Conservation (phyloP, 2,113 vertebrate genomes). For the Tetrax tetrax region DNA sequence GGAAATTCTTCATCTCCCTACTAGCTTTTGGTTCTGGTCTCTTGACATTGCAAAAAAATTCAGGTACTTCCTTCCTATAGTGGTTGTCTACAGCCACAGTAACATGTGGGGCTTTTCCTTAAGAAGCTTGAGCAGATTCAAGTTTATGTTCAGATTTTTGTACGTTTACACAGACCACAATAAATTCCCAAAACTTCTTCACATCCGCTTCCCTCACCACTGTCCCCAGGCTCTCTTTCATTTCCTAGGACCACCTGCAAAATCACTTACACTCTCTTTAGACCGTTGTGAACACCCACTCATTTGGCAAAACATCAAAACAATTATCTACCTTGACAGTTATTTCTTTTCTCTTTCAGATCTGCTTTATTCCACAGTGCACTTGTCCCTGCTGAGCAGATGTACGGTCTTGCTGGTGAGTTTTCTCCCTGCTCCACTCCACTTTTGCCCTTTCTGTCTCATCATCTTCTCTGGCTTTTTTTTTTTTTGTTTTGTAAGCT, state of each 20-base stretch:
- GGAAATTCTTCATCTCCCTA: background rate
- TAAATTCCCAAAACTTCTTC: background rate
- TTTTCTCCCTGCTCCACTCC: background rate
- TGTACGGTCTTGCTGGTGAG: accelerated
- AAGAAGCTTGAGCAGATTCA: background rate
- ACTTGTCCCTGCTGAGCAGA: background rate
- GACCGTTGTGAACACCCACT: background rate
- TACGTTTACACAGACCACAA: background rate
- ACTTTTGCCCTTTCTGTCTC: background rate
- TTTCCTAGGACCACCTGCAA: constrained; percentile 35
- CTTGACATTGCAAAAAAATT: background rate
- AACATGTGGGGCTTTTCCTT: background rate
- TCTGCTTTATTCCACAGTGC: background rate
- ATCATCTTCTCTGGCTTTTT: background rate
- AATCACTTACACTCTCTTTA: background rate
- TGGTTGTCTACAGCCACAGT: background rate
- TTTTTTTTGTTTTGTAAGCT: background rate
- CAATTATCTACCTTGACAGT: background rate
- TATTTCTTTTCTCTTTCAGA: background rate
- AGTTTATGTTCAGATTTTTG: background rate
- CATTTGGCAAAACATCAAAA: background rate
- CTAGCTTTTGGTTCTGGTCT: background rate
- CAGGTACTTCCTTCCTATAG: background rate
- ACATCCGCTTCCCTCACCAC: background rate
- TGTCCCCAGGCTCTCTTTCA: background rate